Base-by-base conservation (phyloP, 2,888 invertebrate species). In the Apamea epomidion region DNA sequence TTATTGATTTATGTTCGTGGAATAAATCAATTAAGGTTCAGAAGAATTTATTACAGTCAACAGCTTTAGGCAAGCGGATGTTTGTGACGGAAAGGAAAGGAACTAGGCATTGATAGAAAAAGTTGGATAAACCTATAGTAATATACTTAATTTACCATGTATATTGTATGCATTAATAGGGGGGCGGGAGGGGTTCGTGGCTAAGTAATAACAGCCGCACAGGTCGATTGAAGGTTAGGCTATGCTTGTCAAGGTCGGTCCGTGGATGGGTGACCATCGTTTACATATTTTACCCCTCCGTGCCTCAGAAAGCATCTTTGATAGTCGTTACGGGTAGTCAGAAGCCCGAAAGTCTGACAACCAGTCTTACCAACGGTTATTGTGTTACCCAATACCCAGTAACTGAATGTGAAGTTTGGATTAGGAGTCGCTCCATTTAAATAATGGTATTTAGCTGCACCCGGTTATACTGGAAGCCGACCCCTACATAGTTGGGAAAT, bases 1-100 rank as follows among this genome's bases (percentile, higher is more conserved):
- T 76, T 82, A 48, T 74, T 87, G 86, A 88, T 88, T 84, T 74
- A 86, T 81, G 74, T 32, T 51, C 29, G 32, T 16, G 5, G 25
- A 80, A 76, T 84, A 84, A 84, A 84, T 87, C 74, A 67, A 37
- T 60, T 21, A 51, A 64, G 58, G 7, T 37, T 74, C 10, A 6
- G 48, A 74, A 64, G 67, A 78, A 76, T 87, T 83, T 78, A 87
- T 83, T 32, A 74, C 60, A 18, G 74, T 86, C 65, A 69, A 79
- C 67, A 80, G 48, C 32, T 77, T 70, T 45, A 14, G 42, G 21
- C n/a, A 45, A 58, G 37, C 67, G 29, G 21, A 64, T 76, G 68
- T 74, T 74, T 64, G 45, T 58, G 32, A 42, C 54, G n/a, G 37
- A 29, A 48, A n/a, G n/a, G 37, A 32, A 16, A 54, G 3, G 21